Conservation (phyloP, 1,140 invertebrate genomes). For the Eupristina koningsbergeri region DNA sequence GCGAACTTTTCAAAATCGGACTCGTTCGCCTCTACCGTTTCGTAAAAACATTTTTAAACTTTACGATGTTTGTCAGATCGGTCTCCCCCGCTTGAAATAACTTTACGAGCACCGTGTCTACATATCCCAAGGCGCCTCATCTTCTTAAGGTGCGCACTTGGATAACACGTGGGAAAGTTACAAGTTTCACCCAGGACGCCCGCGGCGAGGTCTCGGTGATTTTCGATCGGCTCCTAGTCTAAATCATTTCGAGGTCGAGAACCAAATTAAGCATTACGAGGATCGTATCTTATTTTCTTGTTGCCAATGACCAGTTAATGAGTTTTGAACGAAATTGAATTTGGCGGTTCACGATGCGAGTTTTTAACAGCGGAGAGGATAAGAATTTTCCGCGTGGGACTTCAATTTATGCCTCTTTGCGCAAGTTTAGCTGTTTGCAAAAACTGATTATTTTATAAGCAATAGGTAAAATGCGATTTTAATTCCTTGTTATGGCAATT, state of each 20-base stretch:
- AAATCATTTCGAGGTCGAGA: not conserved
- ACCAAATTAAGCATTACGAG: not conserved
- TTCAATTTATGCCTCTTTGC: too few relatives aligned
- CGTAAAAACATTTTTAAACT: slow-evolving; percentile 43
- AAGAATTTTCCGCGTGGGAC: not conserved
- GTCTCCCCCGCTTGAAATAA: not conserved
- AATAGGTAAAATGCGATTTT: too few relatives aligned
- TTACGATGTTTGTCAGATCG: slow-evolving; percentile 41
- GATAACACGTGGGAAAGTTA: slow-evolving; percentile 16
- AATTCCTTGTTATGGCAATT: too few relatives aligned
- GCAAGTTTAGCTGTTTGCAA: too few relatives aligned
- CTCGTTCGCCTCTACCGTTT: not conserved
- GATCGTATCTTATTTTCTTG: not conserved
- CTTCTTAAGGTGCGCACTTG: not conserved
- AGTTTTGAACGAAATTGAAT: slow-evolving; percentile 6
- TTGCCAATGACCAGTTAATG: not conserved
- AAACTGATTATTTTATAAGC: too few relatives aligned
- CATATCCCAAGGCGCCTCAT: slow-evolving; percentile 11
- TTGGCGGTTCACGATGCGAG: not conserved
- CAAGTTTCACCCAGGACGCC: not conserved
- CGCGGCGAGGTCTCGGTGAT: not conserved
- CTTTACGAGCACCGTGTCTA: slow-evolving; percentile 29
- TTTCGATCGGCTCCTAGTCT: not conserved
- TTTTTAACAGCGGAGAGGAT: not conserved
- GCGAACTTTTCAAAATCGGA: slow-evolving; percentile 13